Conservation (phyloP, 2,888 invertebrate genomes). For the Patella ulyssiponensis region DNA sequence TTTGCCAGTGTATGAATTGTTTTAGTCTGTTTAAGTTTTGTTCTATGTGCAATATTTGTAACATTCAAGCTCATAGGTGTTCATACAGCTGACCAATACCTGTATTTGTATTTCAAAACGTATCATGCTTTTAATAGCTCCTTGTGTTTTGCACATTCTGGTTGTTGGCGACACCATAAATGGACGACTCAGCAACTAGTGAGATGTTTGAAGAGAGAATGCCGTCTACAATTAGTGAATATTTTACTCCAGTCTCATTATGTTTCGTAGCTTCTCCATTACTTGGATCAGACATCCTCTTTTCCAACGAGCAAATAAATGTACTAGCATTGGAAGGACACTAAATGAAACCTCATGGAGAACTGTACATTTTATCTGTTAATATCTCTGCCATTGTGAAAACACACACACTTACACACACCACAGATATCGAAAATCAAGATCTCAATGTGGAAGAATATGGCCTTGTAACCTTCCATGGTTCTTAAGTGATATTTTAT, state of each 20-base stretch:
- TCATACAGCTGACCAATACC: not conserved
- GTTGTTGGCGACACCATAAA: not conserved
- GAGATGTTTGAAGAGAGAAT: not conserved
- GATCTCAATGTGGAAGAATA: constrained; percentile 12
- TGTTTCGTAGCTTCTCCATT: not conserved
- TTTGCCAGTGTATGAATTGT: constrained; percentile 7
- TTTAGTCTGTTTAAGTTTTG: constrained; percentile 13
- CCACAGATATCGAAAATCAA: constrained; percentile 3
- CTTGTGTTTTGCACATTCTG: constrained; percentile 13
- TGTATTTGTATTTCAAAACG: constrained; percentile 1
- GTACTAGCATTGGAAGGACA: not conserved
- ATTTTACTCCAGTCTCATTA: not conserved
- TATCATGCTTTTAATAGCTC: constrained; percentile 11
- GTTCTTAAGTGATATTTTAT: constrained; percentile 11
- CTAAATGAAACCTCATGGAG: too few relatives aligned
- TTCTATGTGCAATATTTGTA: constrained; percentile 9
- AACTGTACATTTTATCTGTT: not conserved
- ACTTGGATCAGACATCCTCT: not conserved
- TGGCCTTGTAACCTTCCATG: not conserved
- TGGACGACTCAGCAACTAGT: too few relatives aligned
- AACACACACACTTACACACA: not conserved
- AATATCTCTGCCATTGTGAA: not conserved
- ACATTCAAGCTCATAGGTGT: constrained; percentile 11
- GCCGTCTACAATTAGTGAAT: constrained; percentile 5
- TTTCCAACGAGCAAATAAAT: constrained; percentile 3